A percentile compares a stretch with the other conserved stretches of the same genome.
These are phyloP conservation scores for Theodoxus fluviatilis DNA, from an alignment of 2,888 invertebrate genomes.

Conservation along the genomic window DNA sequence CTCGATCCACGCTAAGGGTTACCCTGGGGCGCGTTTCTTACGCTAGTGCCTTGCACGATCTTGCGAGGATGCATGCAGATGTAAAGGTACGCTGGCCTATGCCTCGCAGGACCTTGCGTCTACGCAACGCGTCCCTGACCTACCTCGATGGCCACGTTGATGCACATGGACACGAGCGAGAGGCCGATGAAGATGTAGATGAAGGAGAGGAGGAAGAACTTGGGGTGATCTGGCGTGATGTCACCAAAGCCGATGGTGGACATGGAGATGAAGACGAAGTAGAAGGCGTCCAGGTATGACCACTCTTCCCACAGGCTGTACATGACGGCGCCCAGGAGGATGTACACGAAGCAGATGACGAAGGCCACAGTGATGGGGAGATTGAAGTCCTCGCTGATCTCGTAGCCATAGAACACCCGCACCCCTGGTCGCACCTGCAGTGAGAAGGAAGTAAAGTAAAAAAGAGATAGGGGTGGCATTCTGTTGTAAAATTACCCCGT, in stretches of 20 bases:
- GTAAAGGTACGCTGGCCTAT: no score
- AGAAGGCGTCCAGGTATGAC: slow-evolving; percentile 92
- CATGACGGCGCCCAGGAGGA: slow-evolving; percentile 83
- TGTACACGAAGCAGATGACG: slow-evolving; percentile 82
- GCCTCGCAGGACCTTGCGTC: no score
- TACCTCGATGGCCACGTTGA: slow-evolving; percentile 81
- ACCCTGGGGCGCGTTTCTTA: not conserved
- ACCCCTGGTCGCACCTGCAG: no score
- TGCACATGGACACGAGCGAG: slow-evolving; percentile 95
- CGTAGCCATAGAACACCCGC: no score
- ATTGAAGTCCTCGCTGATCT: slow-evolving; percentile 81
- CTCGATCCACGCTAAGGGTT: no score
- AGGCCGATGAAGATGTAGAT: slow-evolving; percentile 92
- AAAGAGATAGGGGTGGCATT: no score
- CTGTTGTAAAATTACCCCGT: no score
- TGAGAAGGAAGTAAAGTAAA: no score
- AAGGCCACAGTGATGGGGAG: slow-evolving; percentile 89
- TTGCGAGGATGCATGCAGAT: no score
- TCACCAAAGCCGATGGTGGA: slow-evolving; percentile 98
- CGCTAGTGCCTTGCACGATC: no score
- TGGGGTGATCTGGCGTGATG: slow-evolving; percentile 84
- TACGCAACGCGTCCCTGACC: no score
- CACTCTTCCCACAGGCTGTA: slow-evolving; percentile 76
- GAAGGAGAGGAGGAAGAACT: slow-evolving; percentile 89
- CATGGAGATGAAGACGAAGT: slow-evolving; percentile 96